phyloP scores from a whole-genome alignment of 2,113 vertebrate genomes.

The Rhea pennata region DNA sequence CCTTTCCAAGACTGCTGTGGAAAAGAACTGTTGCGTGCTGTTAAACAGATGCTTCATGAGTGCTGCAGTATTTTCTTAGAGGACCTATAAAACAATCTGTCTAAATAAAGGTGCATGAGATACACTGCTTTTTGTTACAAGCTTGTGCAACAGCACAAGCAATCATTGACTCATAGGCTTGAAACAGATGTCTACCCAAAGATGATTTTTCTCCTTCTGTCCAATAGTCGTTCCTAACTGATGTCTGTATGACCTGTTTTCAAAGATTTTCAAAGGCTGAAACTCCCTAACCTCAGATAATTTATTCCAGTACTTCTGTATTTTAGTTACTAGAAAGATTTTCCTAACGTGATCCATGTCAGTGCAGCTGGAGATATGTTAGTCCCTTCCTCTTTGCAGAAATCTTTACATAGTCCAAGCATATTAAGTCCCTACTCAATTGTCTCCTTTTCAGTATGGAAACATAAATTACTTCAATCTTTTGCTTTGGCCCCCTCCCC shows the following conservation, averaged over 20 bases:
- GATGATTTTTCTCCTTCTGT: background rate
- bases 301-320: background rate
- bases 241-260: background rate
- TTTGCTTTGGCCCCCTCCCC: background rate
- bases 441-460: background rate
- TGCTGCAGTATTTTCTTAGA: background rate
- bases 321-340: background rate
- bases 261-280: background rate
- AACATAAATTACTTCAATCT: background rate
- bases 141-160: background rate
- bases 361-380: background rate
- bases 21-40: background rate
- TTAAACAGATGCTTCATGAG: slow-evolving; percentile 9
- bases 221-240: background rate
- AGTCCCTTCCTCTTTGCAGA: background rate
- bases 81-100: background rate
- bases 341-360: background rate
- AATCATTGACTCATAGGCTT: background rate
- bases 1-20: background rate
- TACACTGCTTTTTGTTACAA: background rate
- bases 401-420: background rate
- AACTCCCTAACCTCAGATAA: background rate
- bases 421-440: background rate
- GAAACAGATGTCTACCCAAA: background rate
- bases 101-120: background rate